A percentile compares a stretch with the other conserved stretches of the same genome.
Conservation (phyloP, 2,888 invertebrate genomes). For the Sylvicola fuscatus region DNA sequence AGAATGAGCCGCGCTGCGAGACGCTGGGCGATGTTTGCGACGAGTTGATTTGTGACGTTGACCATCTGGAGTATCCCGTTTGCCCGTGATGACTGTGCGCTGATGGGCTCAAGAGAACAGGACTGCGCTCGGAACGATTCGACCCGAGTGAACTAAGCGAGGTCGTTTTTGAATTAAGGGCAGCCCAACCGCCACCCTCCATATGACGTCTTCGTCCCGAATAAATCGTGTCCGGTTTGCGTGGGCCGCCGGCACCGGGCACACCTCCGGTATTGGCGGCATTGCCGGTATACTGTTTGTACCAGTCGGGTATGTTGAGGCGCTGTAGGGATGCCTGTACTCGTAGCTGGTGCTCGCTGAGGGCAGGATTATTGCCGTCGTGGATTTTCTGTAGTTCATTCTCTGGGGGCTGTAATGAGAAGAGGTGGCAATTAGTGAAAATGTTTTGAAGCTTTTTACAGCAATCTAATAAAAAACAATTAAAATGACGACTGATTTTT, state of each 20-base stretch:
- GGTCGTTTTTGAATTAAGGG: conserved; percentile 67
- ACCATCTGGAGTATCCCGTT: conserved; percentile 31
- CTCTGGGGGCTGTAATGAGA: conserved; percentile 62
- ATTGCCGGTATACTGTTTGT: conserved; percentile 29
- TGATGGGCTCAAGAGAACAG: conserved; percentile 24
- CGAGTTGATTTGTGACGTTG: conserved; percentile 53
- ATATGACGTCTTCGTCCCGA: conserved; percentile 52
- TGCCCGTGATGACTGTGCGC: conserved; percentile 27
- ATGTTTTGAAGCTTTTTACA: conserved; percentile 4
- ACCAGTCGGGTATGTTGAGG: conserved; percentile 92
- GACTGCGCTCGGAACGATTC: conserved; percentile 25
- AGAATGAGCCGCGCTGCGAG: conserved; percentile 49
- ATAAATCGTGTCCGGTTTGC: conserved; percentile 49
- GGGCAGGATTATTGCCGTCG: conserved; percentile 36
- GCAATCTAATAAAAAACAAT: background rate
- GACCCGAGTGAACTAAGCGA: conserved; percentile 57
- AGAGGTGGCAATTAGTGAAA: conserved; percentile 8
- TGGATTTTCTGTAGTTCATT: conserved; percentile 70
- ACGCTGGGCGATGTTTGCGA: conserved; percentile 54
- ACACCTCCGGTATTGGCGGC: conserved; percentile 10
- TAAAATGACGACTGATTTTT: background rate
- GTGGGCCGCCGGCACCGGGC: conserved; percentile 6
- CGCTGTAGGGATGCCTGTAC: conserved; percentile 85
- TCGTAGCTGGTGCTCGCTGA: conserved; percentile 85
- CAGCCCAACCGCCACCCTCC: conserved; percentile 40